A percentile compares a stretch with the other conserved stretches of the same genome.
Conservation (phyloP, 2,888 invertebrate genomes). For the Zelleria hepariella region DNA sequence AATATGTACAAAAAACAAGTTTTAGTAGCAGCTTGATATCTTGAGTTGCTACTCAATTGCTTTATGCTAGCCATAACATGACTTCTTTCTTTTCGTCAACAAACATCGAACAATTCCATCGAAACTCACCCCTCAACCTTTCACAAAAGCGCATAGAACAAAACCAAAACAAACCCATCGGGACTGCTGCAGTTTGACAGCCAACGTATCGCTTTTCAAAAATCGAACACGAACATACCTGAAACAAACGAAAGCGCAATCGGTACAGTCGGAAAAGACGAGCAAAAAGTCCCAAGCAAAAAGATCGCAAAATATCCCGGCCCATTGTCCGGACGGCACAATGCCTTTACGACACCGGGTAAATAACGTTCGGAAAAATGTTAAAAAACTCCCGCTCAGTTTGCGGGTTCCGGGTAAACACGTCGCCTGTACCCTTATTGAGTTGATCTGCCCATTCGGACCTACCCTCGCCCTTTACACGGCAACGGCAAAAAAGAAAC, state of each 20-base stretch:
- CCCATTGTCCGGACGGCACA: constrained; percentile 59
- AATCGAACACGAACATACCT: constrained; percentile 35
- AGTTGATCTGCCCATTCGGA: constrained; percentile 69
- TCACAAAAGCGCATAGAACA: constrained; percentile 2
- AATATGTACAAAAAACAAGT: too few relatives aligned
- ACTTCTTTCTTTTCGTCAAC: neutral
- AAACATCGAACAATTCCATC: neutral
- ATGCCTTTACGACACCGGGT: constrained; percentile 68
- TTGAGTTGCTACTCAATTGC: too few relatives aligned
- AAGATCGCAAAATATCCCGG: constrained; percentile 42
- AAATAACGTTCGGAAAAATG: constrained; percentile 67
- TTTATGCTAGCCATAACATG: too few relatives aligned
- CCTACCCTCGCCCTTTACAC: constrained; percentile 56
- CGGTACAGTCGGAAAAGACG: constrained; percentile 26
- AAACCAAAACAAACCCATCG: constrained; percentile 11
- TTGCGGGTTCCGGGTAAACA: constrained; percentile 69
- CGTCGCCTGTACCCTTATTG: constrained; percentile 62
- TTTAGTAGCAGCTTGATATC: too few relatives aligned
- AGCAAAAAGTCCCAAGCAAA: constrained; percentile 29
- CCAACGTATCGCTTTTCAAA: constrained; percentile 23
- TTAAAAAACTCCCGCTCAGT: constrained; percentile 56
- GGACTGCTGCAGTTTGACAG: constrained; percentile 18
- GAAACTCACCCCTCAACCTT: neutral
- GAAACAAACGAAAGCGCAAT: constrained; percentile 15
- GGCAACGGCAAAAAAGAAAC: constrained; percentile 41